Base-by-base conservation (phyloP, 92 coral and sea anemone genomes). In the Porites evermanni region DNA sequence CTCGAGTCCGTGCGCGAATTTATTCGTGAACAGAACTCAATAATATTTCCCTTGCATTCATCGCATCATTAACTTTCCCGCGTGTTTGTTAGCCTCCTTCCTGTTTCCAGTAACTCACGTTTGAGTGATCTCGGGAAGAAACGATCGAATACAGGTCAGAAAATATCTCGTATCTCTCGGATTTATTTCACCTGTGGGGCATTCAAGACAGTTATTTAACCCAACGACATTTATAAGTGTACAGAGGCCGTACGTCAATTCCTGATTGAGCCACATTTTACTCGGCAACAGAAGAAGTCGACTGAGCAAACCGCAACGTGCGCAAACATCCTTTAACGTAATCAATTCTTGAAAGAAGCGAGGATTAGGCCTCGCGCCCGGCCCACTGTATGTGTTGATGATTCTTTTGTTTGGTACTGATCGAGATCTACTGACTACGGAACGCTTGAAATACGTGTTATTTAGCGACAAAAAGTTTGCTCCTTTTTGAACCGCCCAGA, bases 221-320 rank as follows among this genome's bases (percentile, higher is more conserved):
- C 13, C 16, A 56, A 56, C 47, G 47, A 38, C 47, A 3, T 6
- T 56, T 56, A 6, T 12, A 56, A 11, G 61, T 56, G 61, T 56
- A 56, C 13, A 56, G 5, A 12, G 12, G 12, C 2, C 8, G 16
- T 56, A 11, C 61, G 61, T 56, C 61, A 56, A 11, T 56, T 56
- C 61, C 61, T 56, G 61, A 11, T 56, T 56, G 61, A 56, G 16
- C 8, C 61, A 56, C 54, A 51, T 69, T 54, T 12, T 38, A 58
- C 18, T 13, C 21, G 26, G 54, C 86, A 54, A 81, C 78, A 71
- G 75, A 81, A 59, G 69, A 56, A 29, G 68, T 29, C 53, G 71
- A 56, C 47, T 81, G 86, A 68, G 7, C 7, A 58, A 32, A 81
- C 78, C 86, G 23, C 86, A 81, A 81, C 78, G 86, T 81, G 51